Evolutionary conservation across 1,140 invertebrate species (phyloP).

Genomic region (Epicauta chinensis): DNA sequence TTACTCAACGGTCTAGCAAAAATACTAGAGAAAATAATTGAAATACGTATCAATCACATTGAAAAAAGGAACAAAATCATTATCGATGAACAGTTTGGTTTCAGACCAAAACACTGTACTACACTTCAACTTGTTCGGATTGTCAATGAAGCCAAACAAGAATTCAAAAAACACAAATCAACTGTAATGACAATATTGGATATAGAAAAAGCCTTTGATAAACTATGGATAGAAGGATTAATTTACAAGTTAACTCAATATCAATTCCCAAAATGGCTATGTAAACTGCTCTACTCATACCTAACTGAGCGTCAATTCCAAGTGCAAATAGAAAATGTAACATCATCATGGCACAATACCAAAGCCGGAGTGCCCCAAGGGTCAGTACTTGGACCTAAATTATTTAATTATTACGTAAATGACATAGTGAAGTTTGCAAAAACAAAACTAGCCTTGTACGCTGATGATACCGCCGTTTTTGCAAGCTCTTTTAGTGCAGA

Average conservation of each 20-base stretch:
- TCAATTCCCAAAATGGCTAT: background rate
- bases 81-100: constrained; percentile 26
- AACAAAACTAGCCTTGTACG: constrained; percentile 20
- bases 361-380: constrained; percentile 30
- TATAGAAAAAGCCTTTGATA: constrained; percentile 31
- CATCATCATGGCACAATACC: background rate
- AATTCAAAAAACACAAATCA: background rate
- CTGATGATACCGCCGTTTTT: constrained; percentile 32
- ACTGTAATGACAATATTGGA: constrained; percentile 16
- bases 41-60: background rate
- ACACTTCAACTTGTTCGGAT: background rate
- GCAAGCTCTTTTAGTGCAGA: constrained; percentile 4
- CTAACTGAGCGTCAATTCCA: background rate
- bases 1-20: constrained; percentile 23
- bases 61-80: background rate
- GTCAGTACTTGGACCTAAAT: constrained; percentile 26
- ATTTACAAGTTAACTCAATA: constrained; percentile 4
- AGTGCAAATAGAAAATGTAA: background rate
- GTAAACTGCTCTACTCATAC: background rate
- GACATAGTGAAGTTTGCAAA: constrained; percentile 19
- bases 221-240: constrained; percentile 14
- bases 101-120: background rate
- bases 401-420: constrained; percentile 23
- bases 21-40: constrained; percentile 24
- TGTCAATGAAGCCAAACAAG: background rate